These are phyloP conservation scores for Pseudorectes ferrugineus DNA, from an alignment of 2,113 vertebrate species.

Conservation along the genomic window DNA sequence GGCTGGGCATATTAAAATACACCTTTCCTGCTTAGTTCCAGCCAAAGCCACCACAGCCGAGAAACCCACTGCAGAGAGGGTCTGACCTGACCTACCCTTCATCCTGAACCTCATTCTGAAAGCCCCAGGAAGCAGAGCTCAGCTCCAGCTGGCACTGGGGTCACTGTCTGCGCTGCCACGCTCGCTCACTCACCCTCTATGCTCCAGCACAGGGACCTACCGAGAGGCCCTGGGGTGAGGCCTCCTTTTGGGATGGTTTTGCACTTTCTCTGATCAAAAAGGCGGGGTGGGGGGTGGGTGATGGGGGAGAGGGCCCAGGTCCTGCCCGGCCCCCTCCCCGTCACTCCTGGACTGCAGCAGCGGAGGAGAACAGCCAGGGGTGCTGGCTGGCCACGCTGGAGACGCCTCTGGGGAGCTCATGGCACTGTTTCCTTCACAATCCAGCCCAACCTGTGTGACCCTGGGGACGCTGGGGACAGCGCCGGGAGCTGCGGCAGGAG, in stretches of 20 bases:
- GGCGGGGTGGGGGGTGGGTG: neutral
- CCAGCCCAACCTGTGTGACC: slow-evolving; percentile 73
- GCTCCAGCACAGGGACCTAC: slow-evolving; percentile 27
- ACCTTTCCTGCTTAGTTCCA: neutral
- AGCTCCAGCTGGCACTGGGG: slow-evolving; percentile 8
- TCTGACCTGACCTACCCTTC: slow-evolving; percentile 78
- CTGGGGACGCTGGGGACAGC: neutral
- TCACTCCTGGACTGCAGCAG: slow-evolving; percentile 3
- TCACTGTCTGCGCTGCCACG: neutral
- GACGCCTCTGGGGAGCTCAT: slow-evolving; percentile 1
- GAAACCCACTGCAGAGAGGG: slow-evolving; percentile 71
- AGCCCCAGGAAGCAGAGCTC: slow-evolving; percentile 53
- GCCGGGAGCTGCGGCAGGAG: neutral
- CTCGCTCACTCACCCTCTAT: slow-evolving; percentile 64
- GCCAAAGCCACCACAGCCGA: slow-evolving; percentile 11
- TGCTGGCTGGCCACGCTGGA: slow-evolving; percentile 33
- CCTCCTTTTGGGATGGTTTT: slow-evolving; percentile 7
- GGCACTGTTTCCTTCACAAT: slow-evolving; percentile 72
- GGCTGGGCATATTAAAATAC: neutral
- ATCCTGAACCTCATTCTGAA: slow-evolving; percentile 53
- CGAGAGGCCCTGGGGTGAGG: neutral
- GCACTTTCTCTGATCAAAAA: slow-evolving; percentile 20
- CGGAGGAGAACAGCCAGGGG: neutral
- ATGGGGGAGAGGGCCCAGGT: slow-evolving; percentile 5
- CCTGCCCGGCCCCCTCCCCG: neutral